Base-by-base conservation (phyloP, 2,113 vertebrate genomes). In the Indicator maculatus region DNA sequence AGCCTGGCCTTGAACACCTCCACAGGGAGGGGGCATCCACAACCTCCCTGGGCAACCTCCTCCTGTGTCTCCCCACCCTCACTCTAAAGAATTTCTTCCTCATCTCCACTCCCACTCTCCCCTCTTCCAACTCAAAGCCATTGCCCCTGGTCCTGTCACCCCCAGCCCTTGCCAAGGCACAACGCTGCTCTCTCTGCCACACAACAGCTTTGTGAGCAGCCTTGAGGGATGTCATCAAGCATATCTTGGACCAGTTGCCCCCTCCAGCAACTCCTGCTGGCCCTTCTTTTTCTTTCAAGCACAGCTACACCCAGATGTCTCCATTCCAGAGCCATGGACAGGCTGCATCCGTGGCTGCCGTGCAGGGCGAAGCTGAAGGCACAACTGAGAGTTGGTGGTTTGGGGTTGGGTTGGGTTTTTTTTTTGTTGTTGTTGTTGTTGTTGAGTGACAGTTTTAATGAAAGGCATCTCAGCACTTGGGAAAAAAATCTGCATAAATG, bases 401-500 rank as follows among this genome's bases (percentile, higher is more conserved):
- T 45, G 45, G 50, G 50, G 47, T 50, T 13, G 41, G 41, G 14
- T 50, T 45, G 45, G 45, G 45, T 50, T 50, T 52, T 52, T 45
- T 45, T 45, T 17, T 45, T 45, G 20, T 50, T 45, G 45, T 45
- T 45, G 20, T 50, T 50, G 18, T 20, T 55, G 24, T 55, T 9
- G 26, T 28, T 93, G 95, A 97, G 53, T 95, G 96, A 90, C 95
- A 96, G 92, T 41, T 91, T 79, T 87, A 97, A 97, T 96, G 93
- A 96, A 95, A 96, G 91, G 31, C 89, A 89, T 87, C 66, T 93
- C 76, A 47, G 88, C 2, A 6, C 91, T 55, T 53, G 86, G 24
- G 23, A 52, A 52, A 64, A 89, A 94, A 97, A 96, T 96, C 95
- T 95, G 88, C 96, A 97, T 94, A 96, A 96, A 97, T 83, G 95